Percentiles rank a stretch among this genome's conserved stretches.
Conservation (phyloP, 2,888 invertebrate genomes). For the Caenorhabditis drosophilae region DNA sequence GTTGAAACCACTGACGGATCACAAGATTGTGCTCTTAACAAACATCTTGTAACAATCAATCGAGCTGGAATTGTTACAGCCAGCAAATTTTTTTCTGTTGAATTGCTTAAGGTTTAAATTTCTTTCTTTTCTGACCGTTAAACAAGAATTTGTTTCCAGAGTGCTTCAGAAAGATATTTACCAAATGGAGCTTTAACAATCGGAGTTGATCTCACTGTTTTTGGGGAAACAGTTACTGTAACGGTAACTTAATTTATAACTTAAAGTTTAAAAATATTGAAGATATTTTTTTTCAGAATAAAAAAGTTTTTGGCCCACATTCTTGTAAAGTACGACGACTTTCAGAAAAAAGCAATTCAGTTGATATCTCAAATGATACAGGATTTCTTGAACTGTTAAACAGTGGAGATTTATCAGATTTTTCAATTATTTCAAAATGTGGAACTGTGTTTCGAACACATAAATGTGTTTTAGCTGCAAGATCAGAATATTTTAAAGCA, state of each 20-base stretch:
- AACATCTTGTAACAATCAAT: slow-evolving; percentile 57
- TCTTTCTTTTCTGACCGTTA: background rate
- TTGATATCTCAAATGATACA: background rate
- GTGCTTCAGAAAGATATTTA: slow-evolving; percentile 18
- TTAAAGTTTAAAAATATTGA: too few species aligned
- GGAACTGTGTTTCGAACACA: slow-evolving; percentile 72
- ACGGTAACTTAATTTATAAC: background rate
- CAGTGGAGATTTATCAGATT: slow-evolving; percentile 31
- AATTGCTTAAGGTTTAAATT: slow-evolving; percentile 40
- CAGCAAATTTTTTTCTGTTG: slow-evolving; percentile 55
- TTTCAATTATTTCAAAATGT: slow-evolving; percentile 13
- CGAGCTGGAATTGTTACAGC: slow-evolving; percentile 60
- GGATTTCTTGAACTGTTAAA: slow-evolving; percentile 7
- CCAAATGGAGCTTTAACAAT: slow-evolving; percentile 50
- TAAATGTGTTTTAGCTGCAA: slow-evolving; percentile 92
- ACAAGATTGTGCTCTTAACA: slow-evolving; percentile 53
- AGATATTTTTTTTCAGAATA: too few species aligned
- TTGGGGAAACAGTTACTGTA: slow-evolving; percentile 38
- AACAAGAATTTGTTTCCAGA: too few species aligned
- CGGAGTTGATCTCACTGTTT: slow-evolving; percentile 42
- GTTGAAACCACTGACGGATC: slow-evolving; percentile 58
- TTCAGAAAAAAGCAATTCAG: too few species aligned
- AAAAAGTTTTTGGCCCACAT: too few species aligned
- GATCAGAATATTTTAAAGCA: slow-evolving; percentile 96
- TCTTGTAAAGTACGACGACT: too few species aligned